Evolutionary conservation across 1,140 invertebrate species (phyloP).

Genomic region (Chrysoperla carnea): DNA sequence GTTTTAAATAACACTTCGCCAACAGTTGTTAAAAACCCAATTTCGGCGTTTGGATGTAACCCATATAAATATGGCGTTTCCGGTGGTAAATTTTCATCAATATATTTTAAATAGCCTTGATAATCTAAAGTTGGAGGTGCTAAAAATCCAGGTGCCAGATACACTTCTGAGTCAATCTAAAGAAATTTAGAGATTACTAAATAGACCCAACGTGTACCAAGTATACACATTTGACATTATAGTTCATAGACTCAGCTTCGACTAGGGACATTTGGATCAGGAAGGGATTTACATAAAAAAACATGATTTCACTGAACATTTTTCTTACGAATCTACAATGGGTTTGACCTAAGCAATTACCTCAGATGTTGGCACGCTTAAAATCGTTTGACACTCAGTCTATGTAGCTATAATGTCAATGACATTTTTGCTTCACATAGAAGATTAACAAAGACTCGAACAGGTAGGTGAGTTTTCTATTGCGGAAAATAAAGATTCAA

Average conservation of each 20-base stretch:
- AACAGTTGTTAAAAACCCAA: constrained; percentile 76
- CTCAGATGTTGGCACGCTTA: too few species aligned
- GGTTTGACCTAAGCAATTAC: too few species aligned
- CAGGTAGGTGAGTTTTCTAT: too few species aligned
- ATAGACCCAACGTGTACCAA: not conserved
- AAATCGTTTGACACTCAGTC: too few species aligned
- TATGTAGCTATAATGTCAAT: too few species aligned
- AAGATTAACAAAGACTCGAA: too few species aligned
- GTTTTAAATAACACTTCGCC: constrained; percentile 78
- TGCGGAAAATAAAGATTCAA: too few species aligned
- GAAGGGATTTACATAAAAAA: too few species aligned
- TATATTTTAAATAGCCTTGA: constrained; percentile 70
- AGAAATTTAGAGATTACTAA: constrained; percentile 8
- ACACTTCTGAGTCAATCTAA: constrained; percentile 65
- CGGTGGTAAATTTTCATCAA: constrained; percentile 71
- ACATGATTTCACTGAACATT: too few species aligned
- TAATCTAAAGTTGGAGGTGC: constrained; percentile 77
- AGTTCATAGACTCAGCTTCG: not conserved
- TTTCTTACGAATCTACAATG: too few species aligned
- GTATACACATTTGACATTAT: not conserved
- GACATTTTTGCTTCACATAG: too few species aligned
- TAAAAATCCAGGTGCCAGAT: constrained; percentile 64
- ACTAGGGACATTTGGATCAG: too few species aligned
- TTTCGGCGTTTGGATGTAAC: constrained; percentile 87
- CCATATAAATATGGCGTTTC: constrained; percentile 86